Evolutionary conservation across 1,140 invertebrate genomes (phyloP).

Genomic region (Belonocnema kinseyi): DNA sequence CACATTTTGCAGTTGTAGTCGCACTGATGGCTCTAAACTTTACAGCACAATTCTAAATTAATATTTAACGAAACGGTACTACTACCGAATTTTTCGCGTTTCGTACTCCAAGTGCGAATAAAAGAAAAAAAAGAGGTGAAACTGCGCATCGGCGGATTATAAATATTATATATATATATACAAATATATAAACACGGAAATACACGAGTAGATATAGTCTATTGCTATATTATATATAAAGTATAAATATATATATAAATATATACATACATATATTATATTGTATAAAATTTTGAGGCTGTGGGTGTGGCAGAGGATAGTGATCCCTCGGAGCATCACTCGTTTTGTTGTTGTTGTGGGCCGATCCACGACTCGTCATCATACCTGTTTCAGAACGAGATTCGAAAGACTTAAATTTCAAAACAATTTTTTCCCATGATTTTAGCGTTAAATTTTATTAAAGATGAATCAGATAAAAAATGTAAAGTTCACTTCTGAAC

Average conservation of each 20-base stretch:
- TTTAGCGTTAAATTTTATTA: no score
- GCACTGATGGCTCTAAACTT: slow-evolving; percentile 67
- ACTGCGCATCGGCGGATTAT: no score
- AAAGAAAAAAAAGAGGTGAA: no score
- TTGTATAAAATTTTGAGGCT: slow-evolving; percentile 61
- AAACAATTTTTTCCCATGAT: no score
- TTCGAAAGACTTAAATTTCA: no score
- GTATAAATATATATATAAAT: slow-evolving; percentile 46
- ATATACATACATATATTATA: slow-evolving; percentile 43
- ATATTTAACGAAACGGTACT: slow-evolving; percentile 37
- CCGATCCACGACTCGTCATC: no score
- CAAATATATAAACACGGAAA: slow-evolving; percentile 34
- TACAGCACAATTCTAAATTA: slow-evolving; percentile 68
- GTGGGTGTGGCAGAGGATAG: slow-evolving; percentile 64
- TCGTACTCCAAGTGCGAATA: slow-evolving; percentile 5
- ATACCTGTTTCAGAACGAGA: no score
- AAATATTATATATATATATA: slow-evolving; percentile 34
- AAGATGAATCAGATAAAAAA: no score
- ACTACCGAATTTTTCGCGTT: background rate
- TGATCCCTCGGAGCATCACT: slow-evolving; percentile 37
- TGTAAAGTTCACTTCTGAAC: no score
- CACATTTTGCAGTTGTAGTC: slow-evolving; percentile 64
- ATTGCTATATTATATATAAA: slow-evolving; percentile 41
- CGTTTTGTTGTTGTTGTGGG: no score
- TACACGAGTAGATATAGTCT: slow-evolving; percentile 38